phyloP scores from a whole-genome alignment of 2,113 vertebrate genomes.

The Pelecanus crispus region DNA sequence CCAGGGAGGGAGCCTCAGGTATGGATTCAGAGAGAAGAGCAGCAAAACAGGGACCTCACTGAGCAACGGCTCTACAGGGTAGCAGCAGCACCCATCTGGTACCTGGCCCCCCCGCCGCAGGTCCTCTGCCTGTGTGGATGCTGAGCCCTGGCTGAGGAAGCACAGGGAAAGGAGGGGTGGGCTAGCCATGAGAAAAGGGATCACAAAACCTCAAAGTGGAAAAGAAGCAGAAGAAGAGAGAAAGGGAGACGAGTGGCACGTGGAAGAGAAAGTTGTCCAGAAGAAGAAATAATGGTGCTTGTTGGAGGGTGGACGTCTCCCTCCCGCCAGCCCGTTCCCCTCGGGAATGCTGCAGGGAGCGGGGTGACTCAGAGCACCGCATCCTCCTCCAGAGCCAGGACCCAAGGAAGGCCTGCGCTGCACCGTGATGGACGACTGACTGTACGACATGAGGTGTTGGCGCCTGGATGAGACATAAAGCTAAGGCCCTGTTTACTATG shows the following conservation, averaged over 20 bases:
- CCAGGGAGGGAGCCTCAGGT: background rate
- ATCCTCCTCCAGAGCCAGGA: background rate
- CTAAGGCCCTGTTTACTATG: background rate
- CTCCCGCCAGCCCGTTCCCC: background rate
- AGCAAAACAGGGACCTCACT: background rate
- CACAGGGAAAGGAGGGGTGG: background rate
- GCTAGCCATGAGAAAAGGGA: background rate
- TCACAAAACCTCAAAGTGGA: background rate
- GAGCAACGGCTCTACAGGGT: background rate
- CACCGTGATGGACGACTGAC: rapidly evolving
- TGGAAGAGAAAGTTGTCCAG: background rate
- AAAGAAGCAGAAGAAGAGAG: background rate
- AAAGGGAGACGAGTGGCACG: background rate
- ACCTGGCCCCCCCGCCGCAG: rapidly evolving
- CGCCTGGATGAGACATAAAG: background rate
- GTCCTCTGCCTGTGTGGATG: background rate
- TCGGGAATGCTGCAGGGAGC: rapidly evolving
- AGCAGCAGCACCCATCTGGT: background rate
- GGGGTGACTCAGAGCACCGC: rapidly evolving
- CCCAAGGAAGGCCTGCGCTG: background rate
- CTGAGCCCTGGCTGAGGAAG: background rate
- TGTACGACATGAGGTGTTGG: rapidly evolving
- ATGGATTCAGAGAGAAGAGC: background rate
- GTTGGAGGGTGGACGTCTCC: background rate
- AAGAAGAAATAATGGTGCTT: background rate